A percentile compares a stretch with the other conserved stretches of the same genome.
Conservation (phyloP, 2,888 invertebrate species). For the Lysandra coridon region DNA sequence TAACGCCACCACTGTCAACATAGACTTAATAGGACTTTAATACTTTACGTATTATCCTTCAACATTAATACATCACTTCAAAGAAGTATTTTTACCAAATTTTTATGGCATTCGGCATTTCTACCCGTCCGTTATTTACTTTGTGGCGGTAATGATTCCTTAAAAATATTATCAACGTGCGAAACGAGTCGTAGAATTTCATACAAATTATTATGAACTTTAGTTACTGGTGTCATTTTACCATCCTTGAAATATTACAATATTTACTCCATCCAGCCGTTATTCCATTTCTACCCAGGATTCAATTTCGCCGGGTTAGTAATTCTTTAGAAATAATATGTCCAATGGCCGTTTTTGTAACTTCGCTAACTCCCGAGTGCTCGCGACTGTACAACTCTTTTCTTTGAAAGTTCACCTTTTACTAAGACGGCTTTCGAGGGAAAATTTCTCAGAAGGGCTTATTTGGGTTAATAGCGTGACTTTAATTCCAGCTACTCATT, state of each 20-base stretch:
- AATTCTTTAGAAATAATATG: background rate
- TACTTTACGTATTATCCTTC: no score
- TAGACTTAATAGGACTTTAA: no score
- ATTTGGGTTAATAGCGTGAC: background rate
- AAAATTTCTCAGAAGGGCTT: background rate
- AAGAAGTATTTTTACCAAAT: no score
- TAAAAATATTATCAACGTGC: no score
- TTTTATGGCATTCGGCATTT: no score
- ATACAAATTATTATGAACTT: no score
- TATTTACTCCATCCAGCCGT: background rate
- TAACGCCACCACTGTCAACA: no score
- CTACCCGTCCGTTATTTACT: no score
- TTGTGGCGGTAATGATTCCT: no score
- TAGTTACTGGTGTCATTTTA: background rate
- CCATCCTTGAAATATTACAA: background rate
- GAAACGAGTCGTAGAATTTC: no score
- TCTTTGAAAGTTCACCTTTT: background rate
- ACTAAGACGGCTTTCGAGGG: background rate
- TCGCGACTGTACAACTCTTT: background rate
- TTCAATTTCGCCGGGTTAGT: background rate
- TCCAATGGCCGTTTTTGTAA: background rate
- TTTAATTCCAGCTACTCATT: background rate
- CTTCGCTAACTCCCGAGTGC: background rate
- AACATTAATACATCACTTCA: no score
- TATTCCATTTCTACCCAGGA: background rate